Evolutionary conservation across 2,797 vertebrate species (phyloP), one percentile per base, ranked within the genome.

Genomic region (Pelobates cultripes): DNA sequence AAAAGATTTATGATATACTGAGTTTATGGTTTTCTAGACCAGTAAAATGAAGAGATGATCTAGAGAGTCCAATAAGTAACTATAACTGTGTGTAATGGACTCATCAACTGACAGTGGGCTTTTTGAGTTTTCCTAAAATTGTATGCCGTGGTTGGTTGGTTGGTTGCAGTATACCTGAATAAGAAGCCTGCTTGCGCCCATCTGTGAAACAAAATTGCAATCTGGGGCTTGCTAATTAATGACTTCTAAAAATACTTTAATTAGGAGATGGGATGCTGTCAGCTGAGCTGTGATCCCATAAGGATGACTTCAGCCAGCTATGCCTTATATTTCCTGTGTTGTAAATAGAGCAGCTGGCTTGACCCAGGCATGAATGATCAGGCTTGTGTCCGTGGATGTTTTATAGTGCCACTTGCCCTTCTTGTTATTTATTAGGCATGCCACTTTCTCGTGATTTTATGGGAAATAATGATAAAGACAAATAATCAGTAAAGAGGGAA

Each of bases 221-320:
- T 43, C 9, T 77, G 75, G 17, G 13, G 6, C 14, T 57, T 55
- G 66, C 66, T 77, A 69, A 77, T 77, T 70, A 77, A 51, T 28
- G 51, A 44, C 47, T 69, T 14, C 66, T 69, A 77, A 77, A 77
- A 70, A 77, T 69, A 70, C 51, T 70, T 70, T 68, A 53, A 53
- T 77, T 53, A 66, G 47, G 45, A 77, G 17, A 67, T 68, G 64
- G 75, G 14, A 68, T 28, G 7, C 45, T 53, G 75, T 68, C 28
- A 68, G 47, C 40, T 9, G 7, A 67, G 45, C 75, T n/a, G 43
- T 13, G 73, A 63, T 75, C 57, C 57, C 73, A 75, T 41, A 63
- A 64, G 75, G 75, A 53, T 42, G 41, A 68, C 64, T 76, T 9
- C 3, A 41, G 5, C 2, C 44, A 44, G 3, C 61, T 41, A 13